These are phyloP conservation scores for Drosophila falleni DNA, from an alignment of 2,888 invertebrate genomes.

Conservation along the genomic window DNA sequence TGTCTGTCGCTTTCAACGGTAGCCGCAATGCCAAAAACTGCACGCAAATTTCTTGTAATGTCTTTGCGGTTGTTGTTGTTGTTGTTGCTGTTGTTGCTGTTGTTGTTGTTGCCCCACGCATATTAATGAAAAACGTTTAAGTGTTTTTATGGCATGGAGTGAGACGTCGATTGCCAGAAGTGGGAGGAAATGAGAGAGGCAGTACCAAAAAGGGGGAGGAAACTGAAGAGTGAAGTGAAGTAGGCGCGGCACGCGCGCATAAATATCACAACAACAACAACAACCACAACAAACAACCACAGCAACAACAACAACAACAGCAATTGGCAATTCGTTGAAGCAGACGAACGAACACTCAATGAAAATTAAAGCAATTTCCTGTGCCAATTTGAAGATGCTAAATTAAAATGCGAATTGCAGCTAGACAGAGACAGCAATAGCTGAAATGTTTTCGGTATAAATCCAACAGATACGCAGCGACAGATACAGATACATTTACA, in stretches of 20 bases:
- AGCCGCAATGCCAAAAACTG: conserved; percentile 63
- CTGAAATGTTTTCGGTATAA: conserved; percentile 33
- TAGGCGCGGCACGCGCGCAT: conserved; percentile 60
- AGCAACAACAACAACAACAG: conserved; percentile 15
- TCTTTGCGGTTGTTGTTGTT: conserved; percentile 43
- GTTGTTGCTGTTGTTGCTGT: conserved; percentile 31
- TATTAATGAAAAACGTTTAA: conserved; percentile 75
- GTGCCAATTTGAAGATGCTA: conserved; percentile 77
- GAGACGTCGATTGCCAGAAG: conserved; percentile 17
- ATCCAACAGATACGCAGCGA: conserved; percentile 45
- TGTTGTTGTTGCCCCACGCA: conserved; percentile 50
- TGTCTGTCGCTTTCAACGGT: conserved; percentile 17
- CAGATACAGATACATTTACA: conserved; percentile 13
- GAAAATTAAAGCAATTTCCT: conserved; percentile 81
- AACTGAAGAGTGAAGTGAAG: conserved; percentile 20
- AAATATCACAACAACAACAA: conserved; percentile 39
- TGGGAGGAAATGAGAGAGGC: conserved; percentile 17
- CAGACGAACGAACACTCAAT: conserved; percentile 67
- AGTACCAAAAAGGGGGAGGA: not conserved
- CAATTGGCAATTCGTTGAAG: conserved; percentile 59
- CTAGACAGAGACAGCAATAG: conserved; percentile 1
- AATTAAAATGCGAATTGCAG: conserved; percentile 70
- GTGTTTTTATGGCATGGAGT: conserved; percentile 46
- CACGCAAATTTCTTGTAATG: conserved; percentile 67
- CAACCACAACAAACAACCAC: conserved; percentile 8